Base-by-base conservation (phyloP, 2,888 invertebrate species). In the Pollenia griseotomentosa region DNA sequence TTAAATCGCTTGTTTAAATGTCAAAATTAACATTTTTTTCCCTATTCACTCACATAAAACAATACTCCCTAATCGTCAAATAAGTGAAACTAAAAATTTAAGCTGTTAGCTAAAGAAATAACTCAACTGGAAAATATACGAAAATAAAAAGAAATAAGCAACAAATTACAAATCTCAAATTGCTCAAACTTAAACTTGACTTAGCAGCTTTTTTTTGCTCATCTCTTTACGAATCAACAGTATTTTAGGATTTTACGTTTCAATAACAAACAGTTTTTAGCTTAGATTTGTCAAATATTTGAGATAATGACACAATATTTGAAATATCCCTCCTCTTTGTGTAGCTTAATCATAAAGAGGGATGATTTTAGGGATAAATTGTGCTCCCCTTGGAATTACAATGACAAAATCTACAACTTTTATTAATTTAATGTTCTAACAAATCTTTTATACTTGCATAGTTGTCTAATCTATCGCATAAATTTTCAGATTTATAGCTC, bases 401-500 rank as follows among this genome's bases (percentile, higher is more conserved):
- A 51, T 78, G 65, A 59, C 65, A 71, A n/a, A 57, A 73, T 23
- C 73, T n/a, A 16, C 59, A 42, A 73, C 63, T 12, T 80, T 6
- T 53, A 6, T 53, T 74, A 59, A 74, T 46, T 68, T 14, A 19
- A 65, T 80, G 70, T 81, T 16, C 42, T 48, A 23, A 71, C 51
- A 85, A 71, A 77, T 71, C 74, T 51, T 55, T 48, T 51, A 51
- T 80, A 63, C 16, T 63, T 51, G 19, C 8, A n/a, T 44, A 16
- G 40, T 71, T 77, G 55, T 53, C 44, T 73, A 85, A 85, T 81
- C 71, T 78, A 46, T 81, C 66, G 51, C 73, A 85, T 78, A 85
- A 77, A 73, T 77, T 77, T 44, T 61, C 16, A 65, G 77, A 73
- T 85, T 77, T 78, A 81, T 81, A 66, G 16, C 73, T 68, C 55